Percentiles rank a stretch among this genome's conserved stretches.
Evolutionary conservation across 2,888 invertebrate genomes (phyloP).

Genomic region (Caradrina clavipalpis): DNA sequence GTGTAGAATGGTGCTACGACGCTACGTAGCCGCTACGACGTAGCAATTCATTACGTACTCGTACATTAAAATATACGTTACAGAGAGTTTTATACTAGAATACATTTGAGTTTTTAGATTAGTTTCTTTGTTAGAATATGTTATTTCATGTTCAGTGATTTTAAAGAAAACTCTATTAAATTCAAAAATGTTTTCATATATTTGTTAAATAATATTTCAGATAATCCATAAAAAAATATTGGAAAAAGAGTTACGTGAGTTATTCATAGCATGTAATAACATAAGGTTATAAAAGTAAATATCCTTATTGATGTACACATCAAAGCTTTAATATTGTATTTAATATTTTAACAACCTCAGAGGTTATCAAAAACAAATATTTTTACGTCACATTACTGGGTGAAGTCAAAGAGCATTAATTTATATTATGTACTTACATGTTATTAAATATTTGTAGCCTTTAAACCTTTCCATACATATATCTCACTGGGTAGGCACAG

Average conservation of each 20-base stretch:
- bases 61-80: slow-evolving; percentile 39
- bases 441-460: slow-evolving; percentile 17
- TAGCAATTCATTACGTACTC: slow-evolving; percentile 41
- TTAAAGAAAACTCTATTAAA: slow-evolving; percentile 1
- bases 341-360: slow-evolving; percentile 13
- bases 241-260: background rate
- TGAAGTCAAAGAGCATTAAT: slow-evolving; percentile 28
- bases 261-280: slow-evolving; percentile 19
- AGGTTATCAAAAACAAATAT: slow-evolving; percentile 17
- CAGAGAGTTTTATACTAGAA: slow-evolving; percentile 2
- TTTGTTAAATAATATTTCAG: background rate
- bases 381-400: slow-evolving; percentile 2
- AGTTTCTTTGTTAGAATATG: slow-evolving; percentile 9
- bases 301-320: slow-evolving; percentile 25
- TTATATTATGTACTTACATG: slow-evolving; percentile 22
- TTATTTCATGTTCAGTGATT: background rate
- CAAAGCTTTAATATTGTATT: slow-evolving; percentile 35
- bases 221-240: background rate
- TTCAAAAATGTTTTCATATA: background rate
- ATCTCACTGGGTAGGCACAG: background rate
- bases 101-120: too few relatives aligned
- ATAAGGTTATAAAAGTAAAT: slow-evolving; percentile 15
- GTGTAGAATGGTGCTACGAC: slow-evolving; percentile 64
- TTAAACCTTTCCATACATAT: background rate
- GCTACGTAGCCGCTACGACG: slow-evolving; percentile 49